phyloP scores from a whole-genome alignment of 2,797 vertebrate species.

The Crocodylus rhombifer region DNA sequence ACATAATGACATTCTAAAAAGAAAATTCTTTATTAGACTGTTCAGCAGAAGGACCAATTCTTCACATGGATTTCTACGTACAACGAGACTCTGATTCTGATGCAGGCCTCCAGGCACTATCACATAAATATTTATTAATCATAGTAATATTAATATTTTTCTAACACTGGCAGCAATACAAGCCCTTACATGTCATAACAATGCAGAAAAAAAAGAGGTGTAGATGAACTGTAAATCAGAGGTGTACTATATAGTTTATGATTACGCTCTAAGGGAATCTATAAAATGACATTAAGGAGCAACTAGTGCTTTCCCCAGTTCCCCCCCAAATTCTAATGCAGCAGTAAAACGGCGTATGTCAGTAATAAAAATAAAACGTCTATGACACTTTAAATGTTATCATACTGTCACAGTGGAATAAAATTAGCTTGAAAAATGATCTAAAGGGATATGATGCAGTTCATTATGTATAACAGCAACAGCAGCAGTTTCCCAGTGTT shows the following conservation, averaged over 20 bases:
- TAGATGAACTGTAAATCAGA: slow-evolving; percentile 55
- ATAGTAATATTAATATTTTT: slow-evolving; percentile 33
- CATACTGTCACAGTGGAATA: slow-evolving; percentile 89
- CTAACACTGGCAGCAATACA: slow-evolving; percentile 55
- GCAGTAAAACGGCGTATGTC: slow-evolving; percentile 88
- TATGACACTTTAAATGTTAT: slow-evolving; percentile 96
- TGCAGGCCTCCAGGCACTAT: neutral
- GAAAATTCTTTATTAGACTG: neutral
- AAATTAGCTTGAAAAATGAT: slow-evolving; percentile 96
- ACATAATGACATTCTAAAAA: neutral
- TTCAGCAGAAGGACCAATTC: neutral
- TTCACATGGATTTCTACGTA: neutral
- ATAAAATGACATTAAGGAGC: slow-evolving; percentile 80
- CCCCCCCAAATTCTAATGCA: slow-evolving; percentile 82
- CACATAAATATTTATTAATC: slow-evolving; percentile 6
- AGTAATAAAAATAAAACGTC: slow-evolving; percentile 93
- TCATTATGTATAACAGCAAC: slow-evolving; percentile 94
- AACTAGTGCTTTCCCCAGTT: slow-evolving; percentile 75
- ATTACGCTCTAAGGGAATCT: slow-evolving; percentile 74
- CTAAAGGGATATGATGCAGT: slow-evolving; percentile 90
- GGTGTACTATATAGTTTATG: slow-evolving; percentile 60
- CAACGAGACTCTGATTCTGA: neutral
- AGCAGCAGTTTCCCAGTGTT: slow-evolving; percentile 94
- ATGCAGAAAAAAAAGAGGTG: slow-evolving; percentile 39
- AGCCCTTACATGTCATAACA: neutral